Base-by-base conservation (phyloP, 2,797 vertebrate species). In the Paguma larvata region DNA sequence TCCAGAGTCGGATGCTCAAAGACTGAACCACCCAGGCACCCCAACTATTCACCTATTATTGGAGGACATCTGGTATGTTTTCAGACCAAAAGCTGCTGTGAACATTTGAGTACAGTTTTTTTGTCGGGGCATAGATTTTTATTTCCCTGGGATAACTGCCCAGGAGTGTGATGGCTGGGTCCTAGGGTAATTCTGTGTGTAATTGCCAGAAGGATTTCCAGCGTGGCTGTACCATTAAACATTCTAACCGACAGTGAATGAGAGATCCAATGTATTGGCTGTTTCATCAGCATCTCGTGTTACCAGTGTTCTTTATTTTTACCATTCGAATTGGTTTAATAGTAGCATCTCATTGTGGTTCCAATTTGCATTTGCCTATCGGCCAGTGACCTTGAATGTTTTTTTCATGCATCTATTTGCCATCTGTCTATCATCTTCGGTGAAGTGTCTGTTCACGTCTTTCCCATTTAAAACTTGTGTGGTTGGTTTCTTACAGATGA, bases 51-150 rank as follows among this genome's bases (percentile, higher is more conserved):
- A 59, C 56, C 56, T 9, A 21, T 27, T 9, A 21, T 27, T 78
- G 34, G 78, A 90, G 75, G 44, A 87, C n/a, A 93, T 67, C 91
- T 78, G 41, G 21, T 78, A 93, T 90, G 27, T 65, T 97, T 65
- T 83, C 32, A 70, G 38, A 38, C 38, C 38, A 38, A 48, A 85
- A 67, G 25, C 38, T 77, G 9, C 38, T 92, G 4, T 59, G 65
- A 96, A 79, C n/a, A 73, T 68, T 34, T 16, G 48, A 93, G 62
- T 46, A 68, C 1, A n/a, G 46, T 12, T 86, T 59, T 83, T 79
- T 16, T 65, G 34, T 78, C 23, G 75, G 25, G 51, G 15, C 30
- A 15, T 77, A 38, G 25, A 3, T 88, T 77, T 88, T 53, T 12
- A 23, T 53, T 77, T 80, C 34, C 56, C 62, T 11, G 10, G 34